Base-by-base conservation (phyloP, 2,797 vertebrate species). In the Phalloptychus januarius region DNA sequence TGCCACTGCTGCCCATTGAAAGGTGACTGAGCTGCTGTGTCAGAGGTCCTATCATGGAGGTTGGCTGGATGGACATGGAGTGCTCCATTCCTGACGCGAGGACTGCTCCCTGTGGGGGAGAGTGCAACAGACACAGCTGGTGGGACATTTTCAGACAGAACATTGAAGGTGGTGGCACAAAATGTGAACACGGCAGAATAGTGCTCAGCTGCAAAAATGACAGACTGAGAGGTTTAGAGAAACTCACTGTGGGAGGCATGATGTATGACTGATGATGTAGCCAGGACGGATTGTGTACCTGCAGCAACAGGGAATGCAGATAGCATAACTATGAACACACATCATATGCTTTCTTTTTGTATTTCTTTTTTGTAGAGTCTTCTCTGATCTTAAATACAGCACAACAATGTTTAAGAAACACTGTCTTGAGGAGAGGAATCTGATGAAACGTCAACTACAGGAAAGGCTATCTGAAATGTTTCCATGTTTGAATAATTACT, bases 241-340 rank as follows among this genome's bases (percentile, higher is more conserved):
- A 72, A 95, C 97, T 97, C 90, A 99, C 98, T 83, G 96, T 96
- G 88, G 97, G 97, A 82, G 97, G 97, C 97, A 97, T 96, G 94
- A 98, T 97, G 96, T 98, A 97, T 8, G 97, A 96, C 92, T 97
- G 98, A 88, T 97, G 97, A 85, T 97, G 97, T 95, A 98, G 95
- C 97, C 98, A 98, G 79, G 97, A 95, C 0, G 97, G 96, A 88
- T 95, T 97, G 87, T 98, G 97, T 74, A 97, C 95, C 97, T 98
- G 93, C 5, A 70, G 67, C 23, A 40, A 75, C n/a, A 76, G 71
- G 18, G 78, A 71, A 7, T 4, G 18, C 71, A 71, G 71, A 16
- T 25, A 44, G 25, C 28, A 69, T 36, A 50, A 50, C 56, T 0
- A 71, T 15, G n/a, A 20, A 0, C 20, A 18, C 69, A 79, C 5